Percentiles rank a stretch among this genome's conserved stretches.
Evolutionary conservation across 2,888 invertebrate genomes (phyloP).

Genomic region (Brachypalpus laphriformis): DNA sequence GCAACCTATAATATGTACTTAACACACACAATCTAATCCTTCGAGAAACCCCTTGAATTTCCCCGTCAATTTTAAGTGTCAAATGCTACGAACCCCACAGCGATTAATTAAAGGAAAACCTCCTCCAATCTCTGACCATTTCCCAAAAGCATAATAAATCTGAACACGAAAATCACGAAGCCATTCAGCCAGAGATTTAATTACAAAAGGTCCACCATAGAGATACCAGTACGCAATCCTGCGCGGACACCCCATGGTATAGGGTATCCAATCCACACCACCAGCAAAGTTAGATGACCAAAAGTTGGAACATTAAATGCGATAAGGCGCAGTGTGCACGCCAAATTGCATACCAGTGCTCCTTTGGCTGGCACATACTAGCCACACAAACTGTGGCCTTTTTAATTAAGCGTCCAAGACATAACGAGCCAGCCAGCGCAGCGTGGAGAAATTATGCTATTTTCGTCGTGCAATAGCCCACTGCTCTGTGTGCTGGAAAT

Average conservation of each 20-base stretch:
- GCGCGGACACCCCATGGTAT: constrained; percentile 6
- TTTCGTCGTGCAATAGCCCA: constrained; percentile 2
- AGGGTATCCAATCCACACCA: not conserved
- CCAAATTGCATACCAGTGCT: constrained; percentile 28
- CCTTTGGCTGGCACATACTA: constrained; percentile 5
- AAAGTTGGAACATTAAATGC: constrained; percentile 58
- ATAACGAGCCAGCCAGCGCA: constrained; percentile 50
- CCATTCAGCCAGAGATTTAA: constrained; percentile 63
- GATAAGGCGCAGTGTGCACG: constrained; percentile 38
- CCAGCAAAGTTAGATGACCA: constrained; percentile 48
- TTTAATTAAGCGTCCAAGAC: constrained; percentile 65
- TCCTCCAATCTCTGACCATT: constrained; percentile 6
- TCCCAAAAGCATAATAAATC: constrained; percentile 65
- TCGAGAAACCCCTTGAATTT: not conserved
- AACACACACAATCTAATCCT: not conserved
- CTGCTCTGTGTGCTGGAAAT: constrained; percentile 33
- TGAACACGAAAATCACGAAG: constrained; percentile 68
- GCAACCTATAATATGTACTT: too few relatives aligned
- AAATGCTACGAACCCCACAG: too few relatives aligned
- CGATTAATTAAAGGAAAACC: not conserved
- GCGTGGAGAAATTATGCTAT: constrained; percentile 59
- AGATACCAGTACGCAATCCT: constrained; percentile 19
- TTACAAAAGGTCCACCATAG: constrained; percentile 71
- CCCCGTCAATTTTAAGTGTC: constrained; percentile 31
- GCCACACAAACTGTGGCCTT: constrained; percentile 48